A percentile compares a stretch with the other conserved stretches of the same genome.
Evolutionary conservation across 2,797 vertebrate genomes (phyloP).

Genomic region (Xenops minutus): DNA sequence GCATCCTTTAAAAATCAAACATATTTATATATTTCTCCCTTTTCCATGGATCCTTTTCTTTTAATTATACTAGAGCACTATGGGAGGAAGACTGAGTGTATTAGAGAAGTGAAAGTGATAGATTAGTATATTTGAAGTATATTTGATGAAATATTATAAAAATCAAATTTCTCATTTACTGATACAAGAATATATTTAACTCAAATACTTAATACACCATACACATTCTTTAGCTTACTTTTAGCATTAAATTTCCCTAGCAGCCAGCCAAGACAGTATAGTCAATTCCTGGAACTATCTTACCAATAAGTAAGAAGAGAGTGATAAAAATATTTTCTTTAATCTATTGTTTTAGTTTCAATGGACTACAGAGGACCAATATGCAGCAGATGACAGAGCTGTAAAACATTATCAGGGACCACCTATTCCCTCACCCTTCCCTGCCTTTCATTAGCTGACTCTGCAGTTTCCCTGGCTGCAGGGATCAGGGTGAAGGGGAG

Average conservation of each 20-base stretch:
- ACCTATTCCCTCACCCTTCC: not conserved
- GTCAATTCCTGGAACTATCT: not conserved
- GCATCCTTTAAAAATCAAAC: not conserved
- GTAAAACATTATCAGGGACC: not conserved
- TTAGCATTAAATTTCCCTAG: not conserved
- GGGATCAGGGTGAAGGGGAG: not conserved
- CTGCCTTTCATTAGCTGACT: not conserved
- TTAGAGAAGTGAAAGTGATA: not conserved
- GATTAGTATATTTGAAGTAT: not conserved
- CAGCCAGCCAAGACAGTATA: not conserved
- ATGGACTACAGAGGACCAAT: not conserved
- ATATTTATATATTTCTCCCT: not conserved
- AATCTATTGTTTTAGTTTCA: not conserved
- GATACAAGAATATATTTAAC: not conserved
- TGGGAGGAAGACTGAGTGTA: not conserved
- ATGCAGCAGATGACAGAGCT: not conserved
- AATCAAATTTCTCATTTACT: not conserved
- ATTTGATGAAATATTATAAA: not conserved
- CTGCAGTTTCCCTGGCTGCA: not conserved
- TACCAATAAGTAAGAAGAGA: not conserved
- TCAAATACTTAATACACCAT: not conserved
- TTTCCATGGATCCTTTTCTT: not conserved
- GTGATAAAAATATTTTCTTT: not conserved
- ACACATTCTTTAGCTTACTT: not conserved
- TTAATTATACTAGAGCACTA: not conserved